These are phyloP conservation scores for Alfaro cultratus DNA, from an alignment of 2,797 vertebrate genomes.

Conservation along the genomic window DNA sequence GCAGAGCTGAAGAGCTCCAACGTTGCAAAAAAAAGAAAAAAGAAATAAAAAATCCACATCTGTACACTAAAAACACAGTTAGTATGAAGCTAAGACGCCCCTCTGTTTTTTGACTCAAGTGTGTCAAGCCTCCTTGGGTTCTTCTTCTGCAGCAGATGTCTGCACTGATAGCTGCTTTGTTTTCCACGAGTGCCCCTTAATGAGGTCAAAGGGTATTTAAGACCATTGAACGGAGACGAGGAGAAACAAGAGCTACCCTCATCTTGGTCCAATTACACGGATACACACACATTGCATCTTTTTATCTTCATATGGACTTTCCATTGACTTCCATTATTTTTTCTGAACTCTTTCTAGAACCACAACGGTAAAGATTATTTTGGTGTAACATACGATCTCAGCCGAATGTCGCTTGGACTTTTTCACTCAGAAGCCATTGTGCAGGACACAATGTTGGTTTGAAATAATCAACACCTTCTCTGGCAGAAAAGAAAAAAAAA, in stretches of 20 bases:
- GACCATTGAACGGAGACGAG: conserved; percentile 66
- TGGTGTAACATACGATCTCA: background rate
- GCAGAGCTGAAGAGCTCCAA: background rate
- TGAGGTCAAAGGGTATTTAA: conserved; percentile 80
- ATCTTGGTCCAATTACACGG: conserved; percentile 43
- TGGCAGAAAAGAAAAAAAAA: background rate
- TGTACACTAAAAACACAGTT: background rate
- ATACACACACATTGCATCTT: background rate
- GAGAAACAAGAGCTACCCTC: conserved; percentile 81
- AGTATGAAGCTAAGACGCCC: background rate
- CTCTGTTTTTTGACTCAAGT: background rate
- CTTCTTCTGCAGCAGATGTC: conserved; percentile 64
- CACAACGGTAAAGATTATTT: no score
- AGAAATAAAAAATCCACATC: background rate
- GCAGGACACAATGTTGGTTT: background rate
- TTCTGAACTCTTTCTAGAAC: background rate
- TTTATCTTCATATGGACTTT: background rate
- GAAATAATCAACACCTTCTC: background rate
- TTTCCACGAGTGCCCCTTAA: conserved; percentile 74
- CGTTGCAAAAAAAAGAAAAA: conserved; percentile 1
- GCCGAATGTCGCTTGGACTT: background rate
- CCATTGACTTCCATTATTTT: background rate
- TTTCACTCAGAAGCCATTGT: background rate
- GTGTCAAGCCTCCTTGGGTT: conserved; percentile 30
- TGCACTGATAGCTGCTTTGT: conserved; percentile 68